These are phyloP conservation scores for Etheostoma nigrum DNA, from an alignment of 2,797 vertebrate genomes.

Conservation along the genomic window DNA sequence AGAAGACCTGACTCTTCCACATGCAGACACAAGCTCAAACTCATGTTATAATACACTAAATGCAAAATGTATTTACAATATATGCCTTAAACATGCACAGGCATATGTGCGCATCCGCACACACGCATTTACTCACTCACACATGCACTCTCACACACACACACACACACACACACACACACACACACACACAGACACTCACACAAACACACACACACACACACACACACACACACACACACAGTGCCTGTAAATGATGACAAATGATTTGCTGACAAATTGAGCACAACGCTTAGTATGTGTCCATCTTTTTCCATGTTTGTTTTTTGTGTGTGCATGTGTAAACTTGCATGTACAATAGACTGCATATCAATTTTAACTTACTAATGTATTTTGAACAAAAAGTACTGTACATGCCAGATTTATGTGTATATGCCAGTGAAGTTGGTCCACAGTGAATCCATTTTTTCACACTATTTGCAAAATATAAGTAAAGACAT, in stretches of 20 bases:
- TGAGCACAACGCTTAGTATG: background rate
- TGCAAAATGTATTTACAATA: background rate
- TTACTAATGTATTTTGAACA: background rate
- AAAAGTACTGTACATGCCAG: background rate
- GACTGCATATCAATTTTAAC: background rate
- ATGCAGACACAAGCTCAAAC: background rate
- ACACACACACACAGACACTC: background rate
- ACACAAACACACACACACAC: background rate
- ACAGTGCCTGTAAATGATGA: background rate
- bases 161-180: background rate
- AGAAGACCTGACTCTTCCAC: constrained; percentile 16
- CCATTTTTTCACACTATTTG: background rate
- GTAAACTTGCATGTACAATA: background rate
- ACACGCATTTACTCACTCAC: background rate
- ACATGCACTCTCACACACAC: background rate
- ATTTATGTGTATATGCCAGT: background rate
- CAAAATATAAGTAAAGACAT: background rate
- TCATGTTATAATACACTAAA: background rate
- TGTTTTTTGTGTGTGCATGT: background rate
- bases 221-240: background rate
- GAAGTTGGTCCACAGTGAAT: background rate
- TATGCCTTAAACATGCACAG: constrained; percentile 8
- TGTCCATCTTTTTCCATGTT: background rate
- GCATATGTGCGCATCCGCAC: background rate
- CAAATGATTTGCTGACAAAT: constrained; percentile 25